Conservation (phyloP, 1,140 invertebrate genomes). For the Heliothis subflexa region DNA sequence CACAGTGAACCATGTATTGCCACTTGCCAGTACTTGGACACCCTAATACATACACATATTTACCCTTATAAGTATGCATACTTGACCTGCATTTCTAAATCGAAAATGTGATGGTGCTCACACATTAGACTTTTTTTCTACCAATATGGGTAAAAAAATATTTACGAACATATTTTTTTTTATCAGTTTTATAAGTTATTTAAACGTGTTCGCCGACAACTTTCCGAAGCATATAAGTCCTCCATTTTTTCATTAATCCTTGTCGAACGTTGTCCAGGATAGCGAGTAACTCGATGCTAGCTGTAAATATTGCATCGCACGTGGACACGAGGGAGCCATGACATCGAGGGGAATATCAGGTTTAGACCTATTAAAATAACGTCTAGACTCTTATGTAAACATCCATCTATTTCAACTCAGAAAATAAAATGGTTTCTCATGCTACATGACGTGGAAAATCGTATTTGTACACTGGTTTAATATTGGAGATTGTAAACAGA, state of each 20-base stretch:
- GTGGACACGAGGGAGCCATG: constrained; percentile 8
- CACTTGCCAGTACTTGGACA: too few relatives aligned
- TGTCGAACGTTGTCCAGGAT: background rate
- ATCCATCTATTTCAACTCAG: background rate
- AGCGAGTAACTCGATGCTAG: constrained; percentile 14
- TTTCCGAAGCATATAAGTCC: background rate
- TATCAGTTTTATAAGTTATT: too few relatives aligned
- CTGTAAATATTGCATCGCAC: constrained; percentile 20
- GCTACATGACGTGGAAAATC: background rate
- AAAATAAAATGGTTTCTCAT: background rate
- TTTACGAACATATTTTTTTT: too few relatives aligned
- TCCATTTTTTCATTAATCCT: background rate
- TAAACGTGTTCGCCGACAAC: background rate
- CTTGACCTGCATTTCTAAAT: too few relatives aligned
- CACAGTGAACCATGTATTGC: too few relatives aligned
- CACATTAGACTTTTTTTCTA: too few relatives aligned
- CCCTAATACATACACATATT: too few relatives aligned
- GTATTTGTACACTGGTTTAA: too few relatives aligned
- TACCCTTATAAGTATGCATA: too few relatives aligned
- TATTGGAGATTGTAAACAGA: too few relatives aligned
- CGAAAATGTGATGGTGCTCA: too few relatives aligned
- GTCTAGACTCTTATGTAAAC: constrained; percentile 31
- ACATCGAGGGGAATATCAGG: constrained; percentile 11
- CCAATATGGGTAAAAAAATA: too few relatives aligned
- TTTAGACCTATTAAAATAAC: constrained; percentile 25